Evolutionary conservation across 2,797 vertebrate genomes (phyloP), one percentile per base, ranked within the genome.

Genomic region (Alcedo quadribrachys): DNA sequence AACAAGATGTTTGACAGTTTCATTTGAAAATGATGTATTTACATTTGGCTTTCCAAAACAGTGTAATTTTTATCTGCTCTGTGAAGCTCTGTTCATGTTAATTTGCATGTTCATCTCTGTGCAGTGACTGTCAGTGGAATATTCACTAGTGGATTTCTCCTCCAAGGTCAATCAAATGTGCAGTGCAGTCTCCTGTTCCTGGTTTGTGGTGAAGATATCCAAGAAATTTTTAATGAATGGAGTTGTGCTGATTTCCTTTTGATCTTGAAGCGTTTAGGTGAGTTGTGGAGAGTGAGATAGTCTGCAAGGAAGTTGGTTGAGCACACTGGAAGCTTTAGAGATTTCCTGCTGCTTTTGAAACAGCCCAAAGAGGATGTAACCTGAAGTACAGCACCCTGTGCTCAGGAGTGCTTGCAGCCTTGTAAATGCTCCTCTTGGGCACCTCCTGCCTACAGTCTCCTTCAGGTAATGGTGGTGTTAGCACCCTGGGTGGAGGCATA

Each of bases 11-110:
- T 92, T 92, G 78, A 92, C 81, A 66, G 78, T 94, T 96, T 94
- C 94, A 96, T 96, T 93, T 96, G 95, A 94, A 96, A 96, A 96
- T 95, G 78, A 92, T 93, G 82, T 94, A 96, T 96, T 96, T 96
- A 92, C 83, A 53, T 85, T 90, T 0, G 0, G n/a, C 35, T 1
- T 82, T 94, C 87, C 71, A 55, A 88, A 94, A 95, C 87, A 88
- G 88, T 78, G 74, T 93, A 92, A 94, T 88, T 92, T 95, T 88
- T 51, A 76, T 93, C 81, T 70, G 83, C 86, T 81, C 37, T 86
- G 25, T 79, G 61, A 45, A 77, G 30, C 65, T 63, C 30, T 90
- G 4, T 81, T 87, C 21, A 4, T 62, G 20, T 70, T 71, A 58
- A 71, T 81, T 77, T 91, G 62, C 33, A 9, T 76, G n/a, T 69